Evolutionary conservation across 1,140 invertebrate species (phyloP).

Genomic region (Pseudobourletiella spinata): DNA sequence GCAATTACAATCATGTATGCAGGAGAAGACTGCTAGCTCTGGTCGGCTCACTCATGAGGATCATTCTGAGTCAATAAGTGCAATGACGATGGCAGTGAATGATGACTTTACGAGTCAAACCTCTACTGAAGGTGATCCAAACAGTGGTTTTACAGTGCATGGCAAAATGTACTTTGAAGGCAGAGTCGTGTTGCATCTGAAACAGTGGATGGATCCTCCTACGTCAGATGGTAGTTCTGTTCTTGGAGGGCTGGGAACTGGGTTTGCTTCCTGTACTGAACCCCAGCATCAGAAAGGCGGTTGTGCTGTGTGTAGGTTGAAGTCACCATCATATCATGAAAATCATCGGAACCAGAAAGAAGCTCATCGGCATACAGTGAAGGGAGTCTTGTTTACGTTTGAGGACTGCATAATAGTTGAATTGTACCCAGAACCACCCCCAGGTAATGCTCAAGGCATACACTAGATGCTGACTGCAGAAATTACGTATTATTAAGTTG

Average conservation of each 20-base stretch:
- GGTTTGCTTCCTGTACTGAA: conserved; percentile 12
- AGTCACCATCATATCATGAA: neutral
- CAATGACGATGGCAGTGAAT: neutral
- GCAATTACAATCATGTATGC: neutral
- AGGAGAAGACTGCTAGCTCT: neutral
- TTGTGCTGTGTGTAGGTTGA: conserved; percentile 24
- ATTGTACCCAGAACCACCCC: conserved; percentile 23
- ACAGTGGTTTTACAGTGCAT: conserved; percentile 19
- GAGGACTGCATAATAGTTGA: conserved; percentile 31
- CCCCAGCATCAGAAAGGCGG: conserved; percentile 4
- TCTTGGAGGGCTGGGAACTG: neutral
- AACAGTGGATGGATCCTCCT: conserved; percentile 17
- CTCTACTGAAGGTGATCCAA: conserved; percentile 8
- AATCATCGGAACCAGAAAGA: conserved; percentile 9
- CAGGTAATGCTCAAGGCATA: neutral
- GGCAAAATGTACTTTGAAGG: conserved; percentile 30
- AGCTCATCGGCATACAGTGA: conserved; percentile 22
- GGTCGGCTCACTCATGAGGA: neutral
- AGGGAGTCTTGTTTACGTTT: conserved; percentile 28
- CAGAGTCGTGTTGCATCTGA: conserved; percentile 25
- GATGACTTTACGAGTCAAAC: neutral
- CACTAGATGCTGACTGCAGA: neutral
- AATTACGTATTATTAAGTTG: neutral
- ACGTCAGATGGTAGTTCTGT: neutral
- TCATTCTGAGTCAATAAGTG: neutral